Conservation (phyloP, 2,888 invertebrate species). For the Ceriagrion tenellum region DNA sequence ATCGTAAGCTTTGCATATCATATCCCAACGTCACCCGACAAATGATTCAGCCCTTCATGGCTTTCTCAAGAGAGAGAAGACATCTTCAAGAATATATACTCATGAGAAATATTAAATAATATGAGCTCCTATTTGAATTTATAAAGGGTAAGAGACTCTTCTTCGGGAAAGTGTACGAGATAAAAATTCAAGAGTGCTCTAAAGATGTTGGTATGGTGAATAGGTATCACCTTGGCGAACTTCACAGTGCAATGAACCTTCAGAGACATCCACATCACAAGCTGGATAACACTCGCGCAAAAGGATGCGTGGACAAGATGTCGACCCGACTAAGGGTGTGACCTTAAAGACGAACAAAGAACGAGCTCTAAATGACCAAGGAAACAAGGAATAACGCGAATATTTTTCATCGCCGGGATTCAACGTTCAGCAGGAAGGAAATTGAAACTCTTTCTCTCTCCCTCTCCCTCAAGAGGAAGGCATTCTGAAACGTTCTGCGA, state of each 20-base stretch:
- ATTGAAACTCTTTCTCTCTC: not conserved
- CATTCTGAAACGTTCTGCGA: not conserved
- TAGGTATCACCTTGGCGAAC: not conserved
- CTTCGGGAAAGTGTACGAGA: too few species aligned
- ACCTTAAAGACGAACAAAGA: not conserved
- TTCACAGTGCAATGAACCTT: not conserved
- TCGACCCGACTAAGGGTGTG: not conserved
- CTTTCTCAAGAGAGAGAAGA: too few species aligned
- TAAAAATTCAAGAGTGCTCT: not conserved
- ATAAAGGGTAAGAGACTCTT: too few species aligned
- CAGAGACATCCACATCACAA: not conserved
- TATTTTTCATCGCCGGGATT: not conserved
- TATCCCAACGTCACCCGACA: too few species aligned
- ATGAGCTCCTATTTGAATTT: too few species aligned
- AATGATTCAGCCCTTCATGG: too few species aligned
- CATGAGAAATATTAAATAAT: too few species aligned
- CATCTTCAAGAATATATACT: too few species aligned
- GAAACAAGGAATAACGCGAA: not conserved
- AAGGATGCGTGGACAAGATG: not conserved
- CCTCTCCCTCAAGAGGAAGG: not conserved
- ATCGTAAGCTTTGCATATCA: too few species aligned
- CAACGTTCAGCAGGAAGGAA: not conserved
- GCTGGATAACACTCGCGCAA: not conserved
- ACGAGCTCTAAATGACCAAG: not conserved
- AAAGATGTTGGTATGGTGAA: not conserved